These are phyloP conservation scores for Scaptomyza tumidula DNA, from an alignment of 2,888 invertebrate species.

Conservation along the genomic window DNA sequence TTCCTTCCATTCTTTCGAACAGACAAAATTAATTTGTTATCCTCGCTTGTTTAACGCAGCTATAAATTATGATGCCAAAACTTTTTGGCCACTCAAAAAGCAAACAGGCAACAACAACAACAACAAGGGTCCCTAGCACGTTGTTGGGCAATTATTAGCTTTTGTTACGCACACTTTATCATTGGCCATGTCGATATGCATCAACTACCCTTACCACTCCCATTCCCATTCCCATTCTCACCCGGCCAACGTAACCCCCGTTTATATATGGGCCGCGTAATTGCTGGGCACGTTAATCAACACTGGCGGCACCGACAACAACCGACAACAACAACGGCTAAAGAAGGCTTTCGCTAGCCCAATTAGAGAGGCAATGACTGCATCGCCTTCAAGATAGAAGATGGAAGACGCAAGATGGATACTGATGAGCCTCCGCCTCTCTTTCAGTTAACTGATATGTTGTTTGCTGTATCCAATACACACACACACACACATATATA, in stretches of 20 bases:
- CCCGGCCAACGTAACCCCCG: constrained; percentile 8
- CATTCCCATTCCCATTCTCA: not conserved
- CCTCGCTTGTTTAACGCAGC: constrained; percentile 80
- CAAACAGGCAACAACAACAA: constrained; percentile 49
- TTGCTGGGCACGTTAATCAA: constrained; percentile 80
- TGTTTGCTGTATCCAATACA: constrained; percentile 11
- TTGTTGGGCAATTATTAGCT: constrained; percentile 77
- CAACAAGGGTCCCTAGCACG: constrained; percentile 53
- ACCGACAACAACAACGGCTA: not conserved
- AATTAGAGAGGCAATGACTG: constrained; percentile 66
- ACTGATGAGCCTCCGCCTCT: constrained; percentile 62
- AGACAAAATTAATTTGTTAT: constrained; percentile 82
- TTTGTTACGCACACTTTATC: constrained; percentile 79
- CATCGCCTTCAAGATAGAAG: constrained; percentile 53
- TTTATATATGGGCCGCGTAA: constrained; percentile 77
- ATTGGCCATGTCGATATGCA: constrained; percentile 71
- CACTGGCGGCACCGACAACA: constrained; percentile 33
- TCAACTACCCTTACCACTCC: not conserved
- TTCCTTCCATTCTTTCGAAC: constrained; percentile 37
- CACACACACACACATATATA: not conserved
- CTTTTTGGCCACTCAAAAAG: constrained; percentile 77
- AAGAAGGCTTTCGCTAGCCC: constrained; percentile 32
- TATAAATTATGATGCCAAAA: constrained; percentile 80
- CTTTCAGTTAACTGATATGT: constrained; percentile 34
- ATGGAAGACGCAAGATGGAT: constrained; percentile 67